Conservation (phyloP, 2,113 vertebrate species). For the Aviceda subcristata region DNA sequence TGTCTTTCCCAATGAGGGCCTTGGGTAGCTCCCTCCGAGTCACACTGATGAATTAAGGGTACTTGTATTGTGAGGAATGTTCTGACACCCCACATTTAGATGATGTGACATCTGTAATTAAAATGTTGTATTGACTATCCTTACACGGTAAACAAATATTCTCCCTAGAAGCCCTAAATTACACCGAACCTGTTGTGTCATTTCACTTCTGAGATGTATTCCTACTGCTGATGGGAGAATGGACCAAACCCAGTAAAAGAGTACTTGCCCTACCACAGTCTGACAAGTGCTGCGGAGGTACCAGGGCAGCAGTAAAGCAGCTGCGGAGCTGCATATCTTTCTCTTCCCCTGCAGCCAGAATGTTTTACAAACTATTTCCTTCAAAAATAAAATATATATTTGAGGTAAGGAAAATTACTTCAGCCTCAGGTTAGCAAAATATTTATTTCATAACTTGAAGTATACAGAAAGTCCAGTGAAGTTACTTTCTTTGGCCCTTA, state of each 20-base stretch:
- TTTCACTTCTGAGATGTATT: neutral
- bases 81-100: neutral
- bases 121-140: neutral
- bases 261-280: neutral
- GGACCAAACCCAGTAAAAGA: neutral
- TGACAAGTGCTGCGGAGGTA: neutral
- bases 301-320: neutral
- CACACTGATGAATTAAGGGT: neutral
- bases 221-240: neutral
- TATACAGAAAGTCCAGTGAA: neutral
- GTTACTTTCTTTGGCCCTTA: neutral
- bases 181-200: neutral
- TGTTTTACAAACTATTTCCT: neutral
- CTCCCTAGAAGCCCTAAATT: neutral
- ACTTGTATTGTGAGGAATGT: neutral
- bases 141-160: neutral
- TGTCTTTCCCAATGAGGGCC: neutral
- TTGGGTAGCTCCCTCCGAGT: neutral
- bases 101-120: neutral
- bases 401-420: neutral
- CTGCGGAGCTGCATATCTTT: neutral
- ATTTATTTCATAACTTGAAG: neutral
- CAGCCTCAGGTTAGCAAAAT: neutral
- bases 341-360: neutral
- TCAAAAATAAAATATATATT: neutral